A percentile compares a stretch with the other conserved stretches of the same genome.
phyloP scores from a whole-genome alignment of 30 jellyfish, hydroid and myxozoan genomes.

The Turritopsis rubra region DNA sequence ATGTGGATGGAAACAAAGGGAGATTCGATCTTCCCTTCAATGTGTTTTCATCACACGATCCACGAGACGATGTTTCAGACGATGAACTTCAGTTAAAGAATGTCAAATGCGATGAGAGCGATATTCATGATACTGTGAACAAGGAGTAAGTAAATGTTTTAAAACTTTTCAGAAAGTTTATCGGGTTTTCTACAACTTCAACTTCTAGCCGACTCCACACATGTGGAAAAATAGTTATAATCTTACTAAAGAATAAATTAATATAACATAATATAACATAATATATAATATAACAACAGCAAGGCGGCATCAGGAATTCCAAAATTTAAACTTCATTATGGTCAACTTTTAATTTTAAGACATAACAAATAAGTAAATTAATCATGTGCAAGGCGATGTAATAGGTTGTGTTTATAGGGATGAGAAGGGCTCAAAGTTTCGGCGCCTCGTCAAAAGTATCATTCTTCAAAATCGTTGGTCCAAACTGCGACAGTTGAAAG shows the following conservation, averaged over 20 bases:
- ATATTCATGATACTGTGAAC: neutral
- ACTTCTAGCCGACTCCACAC: too few relatives aligned
- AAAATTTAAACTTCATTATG: too few relatives aligned
- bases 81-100: neutral
- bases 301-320: too few relatives aligned
- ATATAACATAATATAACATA: too few relatives aligned
- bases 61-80: neutral
- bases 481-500: neutral
- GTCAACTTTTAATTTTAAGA: too few relatives aligned
- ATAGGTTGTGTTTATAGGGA: neutral
- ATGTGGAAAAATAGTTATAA: too few relatives aligned
- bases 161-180: too few relatives aligned
- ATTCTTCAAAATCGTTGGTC: constrained; percentile 25
- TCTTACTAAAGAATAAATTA: too few relatives aligned
- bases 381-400: too few relatives aligned
- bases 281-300: too few relatives aligned
- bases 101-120: neutral
- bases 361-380: too few relatives aligned
- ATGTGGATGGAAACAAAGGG: constrained; percentile 11
- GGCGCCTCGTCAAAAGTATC: constrained; percentile 18
- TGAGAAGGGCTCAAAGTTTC: neutral
- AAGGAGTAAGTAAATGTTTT: neutral
- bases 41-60: neutral
- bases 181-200: too few relatives aligned
- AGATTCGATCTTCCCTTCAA: neutral